Conservation (phyloP, 2,797 vertebrate species). For the Myripristis jacobus region DNA sequence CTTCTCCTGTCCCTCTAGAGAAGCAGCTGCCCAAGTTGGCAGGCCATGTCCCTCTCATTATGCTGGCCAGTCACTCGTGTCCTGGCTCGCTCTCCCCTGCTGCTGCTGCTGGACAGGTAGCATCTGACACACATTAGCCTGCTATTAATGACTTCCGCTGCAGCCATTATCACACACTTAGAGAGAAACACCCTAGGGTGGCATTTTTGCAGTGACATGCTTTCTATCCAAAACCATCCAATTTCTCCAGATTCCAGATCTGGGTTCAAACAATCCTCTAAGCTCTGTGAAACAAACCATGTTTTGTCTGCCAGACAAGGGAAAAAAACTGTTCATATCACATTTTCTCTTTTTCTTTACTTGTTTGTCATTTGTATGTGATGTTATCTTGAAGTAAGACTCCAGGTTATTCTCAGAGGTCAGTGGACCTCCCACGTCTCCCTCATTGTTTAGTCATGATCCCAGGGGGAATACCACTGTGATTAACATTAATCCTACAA, state of each 20-base stretch:
- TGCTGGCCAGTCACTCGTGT: slow-evolving; percentile 77
- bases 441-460: slow-evolving; percentile 44
- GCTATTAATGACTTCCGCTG: slow-evolving; percentile 79
- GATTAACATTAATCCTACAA: slow-evolving; percentile 72
- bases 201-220: slow-evolving; percentile 55
- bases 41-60: slow-evolving; percentile 76
- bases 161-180: slow-evolving; percentile 73
- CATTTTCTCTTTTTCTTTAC: slow-evolving; percentile 1
- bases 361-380: no score
- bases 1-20: slow-evolving; percentile 50
- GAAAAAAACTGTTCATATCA: no score
- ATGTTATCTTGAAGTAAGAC: no score
- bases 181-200: slow-evolving; percentile 60
- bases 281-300: slow-evolving; percentile 49
- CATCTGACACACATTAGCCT: slow-evolving; percentile 82
- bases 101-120: slow-evolving; percentile 80
- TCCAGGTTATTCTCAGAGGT: no score
- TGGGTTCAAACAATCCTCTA: slow-evolving; percentile 1
- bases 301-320: slow-evolving; percentile 8
- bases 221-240: slow-evolving; percentile 41
- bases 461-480: slow-evolving; percentile 53
- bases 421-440: slow-evolving; percentile 55
- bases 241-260: slow-evolving; percentile 12
- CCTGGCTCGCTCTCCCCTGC: slow-evolving; percentile 68
- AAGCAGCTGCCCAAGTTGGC: slow-evolving; percentile 77